Evolutionary conservation across 2,888 invertebrate genomes (phyloP).

Genomic region (Noctua pronuba): DNA sequence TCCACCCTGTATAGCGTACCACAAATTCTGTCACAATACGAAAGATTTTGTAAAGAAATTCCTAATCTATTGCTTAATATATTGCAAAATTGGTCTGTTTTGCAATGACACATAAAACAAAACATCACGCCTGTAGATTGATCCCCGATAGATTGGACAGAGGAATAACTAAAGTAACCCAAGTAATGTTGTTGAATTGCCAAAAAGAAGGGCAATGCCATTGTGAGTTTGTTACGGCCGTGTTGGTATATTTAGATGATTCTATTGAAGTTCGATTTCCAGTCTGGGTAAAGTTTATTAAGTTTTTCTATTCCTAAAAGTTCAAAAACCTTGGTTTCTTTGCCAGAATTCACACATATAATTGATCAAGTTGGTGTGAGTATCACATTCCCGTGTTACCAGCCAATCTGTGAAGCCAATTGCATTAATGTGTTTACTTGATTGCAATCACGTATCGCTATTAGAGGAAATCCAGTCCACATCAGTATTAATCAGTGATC

Average conservation of each 20-base stretch:
- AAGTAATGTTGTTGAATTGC: neutral
- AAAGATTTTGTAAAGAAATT: too few relatives aligned
- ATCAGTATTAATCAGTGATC: neutral
- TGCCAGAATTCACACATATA: neutral
- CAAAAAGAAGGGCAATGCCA: too few relatives aligned
- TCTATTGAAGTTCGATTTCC: too few relatives aligned
- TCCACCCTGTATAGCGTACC: too few relatives aligned
- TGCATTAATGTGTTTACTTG: slow-evolving; percentile 27
- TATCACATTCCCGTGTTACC: neutral
- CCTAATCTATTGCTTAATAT: too few relatives aligned
- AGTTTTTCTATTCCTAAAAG: neutral
- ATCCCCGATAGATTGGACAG: neutral
- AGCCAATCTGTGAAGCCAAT: neutral
- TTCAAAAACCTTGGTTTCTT: neutral
- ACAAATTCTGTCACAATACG: too few relatives aligned
- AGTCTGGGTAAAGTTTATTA: too few relatives aligned
- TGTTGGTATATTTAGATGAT: too few relatives aligned
- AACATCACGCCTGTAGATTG: too few relatives aligned
- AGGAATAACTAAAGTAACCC: neutral
- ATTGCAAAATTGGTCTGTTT: neutral
- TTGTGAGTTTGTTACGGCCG: too few relatives aligned
- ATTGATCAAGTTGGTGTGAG: neutral
- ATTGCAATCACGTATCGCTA: slow-evolving; percentile 19
- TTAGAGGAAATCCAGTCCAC: slow-evolving; percentile 3
- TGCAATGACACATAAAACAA: neutral